A percentile compares a stretch with the other conserved stretches of the same genome.
Evolutionary conservation across 2,797 vertebrate genomes (phyloP).

Genomic region (Avahi laniger): DNA sequence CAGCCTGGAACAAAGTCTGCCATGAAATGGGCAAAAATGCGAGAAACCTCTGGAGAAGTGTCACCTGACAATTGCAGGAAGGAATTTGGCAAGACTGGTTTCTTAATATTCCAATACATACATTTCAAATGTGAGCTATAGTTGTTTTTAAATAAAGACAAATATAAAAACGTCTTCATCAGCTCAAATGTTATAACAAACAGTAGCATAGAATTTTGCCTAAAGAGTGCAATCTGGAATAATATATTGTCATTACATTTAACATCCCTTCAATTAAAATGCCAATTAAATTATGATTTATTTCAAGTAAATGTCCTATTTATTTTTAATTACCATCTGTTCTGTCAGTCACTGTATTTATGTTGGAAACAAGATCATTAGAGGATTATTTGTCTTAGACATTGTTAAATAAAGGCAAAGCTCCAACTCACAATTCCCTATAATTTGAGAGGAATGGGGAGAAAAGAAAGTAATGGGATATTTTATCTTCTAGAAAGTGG

Average conservation of each 20-base stretch:
- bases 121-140: background rate
- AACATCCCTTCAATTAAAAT: slow-evolving; percentile 72
- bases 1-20: background rate
- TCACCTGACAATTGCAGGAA: background rate
- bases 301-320: slow-evolving; percentile 69
- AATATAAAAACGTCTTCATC: background rate
- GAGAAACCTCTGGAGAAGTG: background rate
- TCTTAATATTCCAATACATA: background rate
- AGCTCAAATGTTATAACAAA: background rate
- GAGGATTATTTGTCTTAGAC: slow-evolving; percentile 58
- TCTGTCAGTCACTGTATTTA: slow-evolving; percentile 51
- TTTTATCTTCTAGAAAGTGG: slow-evolving; percentile 25
- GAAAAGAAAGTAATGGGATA: background rate
- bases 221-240: slow-evolving; percentile 23
- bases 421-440: slow-evolving; percentile 21
- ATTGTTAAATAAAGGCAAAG: slow-evolving; percentile 48
- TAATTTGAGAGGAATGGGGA: slow-evolving; percentile 34
- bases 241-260: slow-evolving; percentile 53
- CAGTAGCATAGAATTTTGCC: background rate
- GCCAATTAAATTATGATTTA: slow-evolving; percentile 73
- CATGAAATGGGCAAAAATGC: background rate
- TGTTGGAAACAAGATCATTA: slow-evolving; percentile 45
- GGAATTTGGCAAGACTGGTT: background rate
- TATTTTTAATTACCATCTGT: slow-evolving; percentile 69
- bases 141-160: slow-evolving; percentile 17